These are phyloP conservation scores for Passer domesticus DNA, from an alignment of 2,113 vertebrate genomes.

Conservation along the genomic window DNA sequence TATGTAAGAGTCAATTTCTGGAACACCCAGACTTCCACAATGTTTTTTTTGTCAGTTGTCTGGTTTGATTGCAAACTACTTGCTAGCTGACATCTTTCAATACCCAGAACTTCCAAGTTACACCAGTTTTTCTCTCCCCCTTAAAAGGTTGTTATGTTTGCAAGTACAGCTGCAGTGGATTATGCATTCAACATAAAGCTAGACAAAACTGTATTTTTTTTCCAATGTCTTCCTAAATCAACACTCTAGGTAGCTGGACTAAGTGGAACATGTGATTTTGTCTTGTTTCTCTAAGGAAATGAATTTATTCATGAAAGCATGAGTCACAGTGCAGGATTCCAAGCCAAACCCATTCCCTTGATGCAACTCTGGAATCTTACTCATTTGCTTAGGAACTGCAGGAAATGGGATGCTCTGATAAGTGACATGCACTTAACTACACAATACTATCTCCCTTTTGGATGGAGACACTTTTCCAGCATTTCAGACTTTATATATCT, in stretches of 20 bases:
- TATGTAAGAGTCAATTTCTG: background rate
- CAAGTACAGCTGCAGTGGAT: background rate
- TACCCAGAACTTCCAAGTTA: background rate
- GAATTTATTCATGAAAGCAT: background rate
- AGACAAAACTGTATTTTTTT: background rate
- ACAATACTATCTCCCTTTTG: background rate
- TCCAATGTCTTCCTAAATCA: background rate
- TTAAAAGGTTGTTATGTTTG: background rate
- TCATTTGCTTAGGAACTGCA: background rate
- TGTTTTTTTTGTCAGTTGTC: background rate
- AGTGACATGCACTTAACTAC: background rate
- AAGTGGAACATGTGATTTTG: background rate
- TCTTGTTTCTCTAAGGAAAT: slow-evolving; percentile 4
- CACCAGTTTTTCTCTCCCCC: background rate
- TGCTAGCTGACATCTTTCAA: background rate
- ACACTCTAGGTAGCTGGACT: background rate
- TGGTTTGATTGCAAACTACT: background rate
- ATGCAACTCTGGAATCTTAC: background rate
- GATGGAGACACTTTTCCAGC: background rate
- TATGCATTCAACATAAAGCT: background rate
- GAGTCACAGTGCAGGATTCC: slow-evolving; percentile 1
- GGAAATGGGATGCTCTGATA: background rate
- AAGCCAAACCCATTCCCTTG: background rate
- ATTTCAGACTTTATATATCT: background rate
- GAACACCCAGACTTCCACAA: background rate